Evolutionary conservation across 1,140 invertebrate species (phyloP).

Genomic region (Panonychus citri): DNA sequence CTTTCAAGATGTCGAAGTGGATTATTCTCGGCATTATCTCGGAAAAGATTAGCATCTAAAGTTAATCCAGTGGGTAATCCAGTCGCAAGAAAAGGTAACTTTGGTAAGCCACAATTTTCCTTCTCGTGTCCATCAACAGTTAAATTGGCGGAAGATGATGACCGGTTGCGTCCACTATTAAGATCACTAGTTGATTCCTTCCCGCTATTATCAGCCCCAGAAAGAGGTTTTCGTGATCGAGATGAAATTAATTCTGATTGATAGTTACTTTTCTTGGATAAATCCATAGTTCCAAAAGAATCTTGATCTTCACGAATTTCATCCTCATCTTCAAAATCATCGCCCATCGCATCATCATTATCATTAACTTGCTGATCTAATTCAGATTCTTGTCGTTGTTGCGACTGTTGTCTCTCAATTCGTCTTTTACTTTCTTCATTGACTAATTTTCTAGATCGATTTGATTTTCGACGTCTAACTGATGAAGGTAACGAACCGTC

Average conservation of each 20-base stretch:
- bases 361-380: neutral
- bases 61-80: no score
- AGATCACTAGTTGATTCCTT: no score
- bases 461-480: neutral
- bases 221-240: neutral
- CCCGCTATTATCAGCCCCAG: neutral
- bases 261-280: neutral
- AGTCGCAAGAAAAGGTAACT: no score
- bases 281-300: slow-evolving; percentile 2
- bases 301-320: neutral
- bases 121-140: no score
- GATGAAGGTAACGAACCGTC: neutral
- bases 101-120: no score
- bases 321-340: neutral
- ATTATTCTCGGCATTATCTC: slow-evolving; percentile 24
- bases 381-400: slow-evolving; percentile 16
- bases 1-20: slow-evolving; percentile 51
- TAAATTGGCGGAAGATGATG: no score
- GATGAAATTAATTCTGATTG: neutral
- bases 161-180: no score
- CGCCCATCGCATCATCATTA: neutral
- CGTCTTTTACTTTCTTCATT: neutral
- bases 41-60: no score
- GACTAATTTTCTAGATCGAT: no score
- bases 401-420: neutral